These are phyloP conservation scores for Romanogobio albipinnatus DNA, from an alignment of 2,113 vertebrate genomes.

Conservation along the genomic window DNA sequence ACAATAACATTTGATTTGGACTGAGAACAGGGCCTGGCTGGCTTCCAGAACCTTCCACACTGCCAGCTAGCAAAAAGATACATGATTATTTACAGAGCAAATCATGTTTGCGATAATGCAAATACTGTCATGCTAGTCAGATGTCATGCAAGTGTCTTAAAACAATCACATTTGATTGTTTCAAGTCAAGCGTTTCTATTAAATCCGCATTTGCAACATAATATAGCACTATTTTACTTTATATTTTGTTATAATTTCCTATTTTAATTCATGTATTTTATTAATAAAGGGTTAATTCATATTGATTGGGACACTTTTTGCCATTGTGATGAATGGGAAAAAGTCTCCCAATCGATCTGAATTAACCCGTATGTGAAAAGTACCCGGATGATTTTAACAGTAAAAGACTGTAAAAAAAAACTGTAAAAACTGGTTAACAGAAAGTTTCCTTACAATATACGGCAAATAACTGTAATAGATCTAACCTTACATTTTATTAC, in stretches of 20 bases:
- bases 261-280: background rate
- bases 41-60: constrained; percentile 80
- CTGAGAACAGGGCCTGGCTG: constrained; percentile 84
- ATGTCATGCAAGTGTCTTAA: background rate
- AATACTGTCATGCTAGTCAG: background rate
- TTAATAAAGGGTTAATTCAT: too few species aligned
- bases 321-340: too few species aligned
- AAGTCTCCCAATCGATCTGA: too few species aligned
- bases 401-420: too few species aligned
- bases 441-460: too few species aligned
- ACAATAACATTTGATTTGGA: constrained; percentile 89
- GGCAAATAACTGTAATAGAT: too few species aligned
- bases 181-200: background rate
- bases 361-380: too few species aligned
- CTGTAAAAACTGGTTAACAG: too few species aligned
- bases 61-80: constrained; percentile 11
- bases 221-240: background rate
- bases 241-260: too few species aligned
- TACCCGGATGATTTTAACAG: too few species aligned
- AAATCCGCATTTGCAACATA: background rate
- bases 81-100: constrained; percentile 31
- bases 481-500: too few species aligned
- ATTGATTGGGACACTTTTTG: too few species aligned
- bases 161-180: background rate
- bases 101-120: constrained; percentile 24